Conservation (phyloP, 1,140 invertebrate species). For the Physella acuta region DNA sequence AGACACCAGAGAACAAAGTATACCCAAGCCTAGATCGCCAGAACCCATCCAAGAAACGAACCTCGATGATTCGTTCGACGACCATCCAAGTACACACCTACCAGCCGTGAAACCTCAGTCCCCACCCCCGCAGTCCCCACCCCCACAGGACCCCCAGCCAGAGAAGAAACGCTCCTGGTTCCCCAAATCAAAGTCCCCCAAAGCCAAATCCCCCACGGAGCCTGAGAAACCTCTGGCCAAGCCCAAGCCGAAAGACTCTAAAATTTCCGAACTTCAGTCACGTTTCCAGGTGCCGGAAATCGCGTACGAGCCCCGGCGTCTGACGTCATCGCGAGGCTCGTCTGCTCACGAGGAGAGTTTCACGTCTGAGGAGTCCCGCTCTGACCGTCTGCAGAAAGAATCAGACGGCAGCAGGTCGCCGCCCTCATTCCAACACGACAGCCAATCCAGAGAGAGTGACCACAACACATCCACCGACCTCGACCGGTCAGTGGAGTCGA, state of each 20-base stretch:
- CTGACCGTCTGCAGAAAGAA: background rate
- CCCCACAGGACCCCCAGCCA: background rate
- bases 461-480: too few relatives aligned
- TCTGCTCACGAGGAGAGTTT: slow-evolving; percentile 5
- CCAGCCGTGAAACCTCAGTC: background rate
- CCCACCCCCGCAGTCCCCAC: background rate
- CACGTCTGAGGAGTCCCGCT: slow-evolving; percentile 8
- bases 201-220: slow-evolving; percentile 9
- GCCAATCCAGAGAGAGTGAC: too few relatives aligned
- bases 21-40: background rate
- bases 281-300: slow-evolving; percentile 19
- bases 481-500: slow-evolving; percentile 5
- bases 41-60: slow-evolving; percentile 21
- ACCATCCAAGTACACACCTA: background rate
- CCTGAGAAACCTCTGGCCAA: background rate
- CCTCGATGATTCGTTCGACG: slow-evolving; percentile 21
- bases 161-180: slow-evolving; percentile 24
- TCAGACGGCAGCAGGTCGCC: background rate
- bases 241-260: slow-evolving; percentile 1
- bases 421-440: background rate
- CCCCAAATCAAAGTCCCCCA: slow-evolving; percentile 15
- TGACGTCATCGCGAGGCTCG: background rate
- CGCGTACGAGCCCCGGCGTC: slow-evolving; percentile 13
- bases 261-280: slow-evolving; percentile 11
- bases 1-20: background rate